Evolutionary conservation across 2,113 vertebrate species (phyloP), one percentile per base, ranked within the genome.

Genomic region (Pleuronectes platessa): DNA sequence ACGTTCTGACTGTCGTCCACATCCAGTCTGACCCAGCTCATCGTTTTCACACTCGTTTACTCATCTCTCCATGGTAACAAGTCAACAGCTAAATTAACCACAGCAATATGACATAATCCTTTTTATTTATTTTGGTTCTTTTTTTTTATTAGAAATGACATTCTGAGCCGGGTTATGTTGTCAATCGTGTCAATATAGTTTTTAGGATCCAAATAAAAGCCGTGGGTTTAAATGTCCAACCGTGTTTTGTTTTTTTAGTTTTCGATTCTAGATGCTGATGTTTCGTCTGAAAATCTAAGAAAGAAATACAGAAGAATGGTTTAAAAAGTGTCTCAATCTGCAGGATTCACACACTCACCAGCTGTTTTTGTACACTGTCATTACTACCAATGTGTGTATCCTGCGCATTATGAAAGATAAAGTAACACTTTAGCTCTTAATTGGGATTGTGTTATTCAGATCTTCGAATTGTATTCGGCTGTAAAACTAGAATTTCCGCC

Each of bases 161-260:
- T 87, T 76, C 90, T 91, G 88, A 91, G 90, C 88, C 85, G 81
- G 82, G 84, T 90, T 90, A 73, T 88, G 82, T 87, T 92, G 83
- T 92, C 88, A 92, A 90, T 92, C 92, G 91, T 93, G 92, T 92
- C 81, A 76, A 80, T 88, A 74, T 89, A 91, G 89, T 90, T 91
- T 93, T 87, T 93, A 92, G 88, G 88, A 86, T 93, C 85, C 87
- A 87, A 94, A 91, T 87, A 92, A 91, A 92, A 90, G 84, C 86
- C 78, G 77, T 92, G 91, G 90, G 87, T 90, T 92, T 88, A 84
- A 92, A 85, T 53, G 61, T 86, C 81, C 24, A 35, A 27, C 35
- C 45, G 77, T 65, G 58, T 13, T 61, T 24, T 63, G 37, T 23
- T 55, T 8, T 31, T 31, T 31, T 31, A 31, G 27, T 31, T 31